These are phyloP conservation scores for Drosophila arawakana DNA, from an alignment of 1,140 invertebrate genomes.

Conservation along the genomic window DNA sequence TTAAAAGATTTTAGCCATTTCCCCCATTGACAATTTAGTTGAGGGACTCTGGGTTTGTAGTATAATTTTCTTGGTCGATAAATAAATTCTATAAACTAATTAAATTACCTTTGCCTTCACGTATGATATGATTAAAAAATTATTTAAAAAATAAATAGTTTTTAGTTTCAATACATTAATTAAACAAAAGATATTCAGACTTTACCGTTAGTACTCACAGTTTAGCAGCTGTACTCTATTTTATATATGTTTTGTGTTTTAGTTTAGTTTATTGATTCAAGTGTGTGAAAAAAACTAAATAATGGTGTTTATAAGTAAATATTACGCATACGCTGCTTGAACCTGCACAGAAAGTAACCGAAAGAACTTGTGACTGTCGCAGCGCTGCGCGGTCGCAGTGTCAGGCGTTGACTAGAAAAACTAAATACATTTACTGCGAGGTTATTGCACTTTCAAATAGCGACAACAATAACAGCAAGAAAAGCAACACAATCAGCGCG, in stretches of 20 bases:
- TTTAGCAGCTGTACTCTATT: background rate
- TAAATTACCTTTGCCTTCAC: too few relatives aligned
- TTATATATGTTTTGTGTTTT: background rate
- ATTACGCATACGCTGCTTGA: constrained; percentile 59
- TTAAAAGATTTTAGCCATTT: too few relatives aligned
- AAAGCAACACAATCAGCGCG: constrained; percentile 23
- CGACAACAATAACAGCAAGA: constrained; percentile 27
- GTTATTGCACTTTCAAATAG: constrained; percentile 80
- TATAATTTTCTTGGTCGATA: too few relatives aligned
- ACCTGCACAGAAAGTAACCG: constrained; percentile 44
- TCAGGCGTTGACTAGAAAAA: constrained; percentile 45
- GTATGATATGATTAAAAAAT: too few relatives aligned
- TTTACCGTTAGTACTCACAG: background rate
- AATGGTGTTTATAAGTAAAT: constrained; percentile 6
- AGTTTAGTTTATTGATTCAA: constrained; percentile 25
- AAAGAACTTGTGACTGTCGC: constrained; percentile 1
- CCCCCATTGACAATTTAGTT: too few relatives aligned
- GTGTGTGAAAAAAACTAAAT: constrained; percentile 9
- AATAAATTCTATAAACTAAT: too few relatives aligned
- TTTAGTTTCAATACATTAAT: too few relatives aligned
- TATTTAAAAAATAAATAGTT: too few relatives aligned
- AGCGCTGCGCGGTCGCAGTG: constrained; percentile 27
- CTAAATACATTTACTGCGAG: constrained; percentile 48
- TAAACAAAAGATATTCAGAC: too few relatives aligned
- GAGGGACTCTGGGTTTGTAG: too few relatives aligned